These are phyloP conservation scores for Acrocera orbiculus DNA, from an alignment of 2,888 invertebrate species.

Conservation along the genomic window DNA sequence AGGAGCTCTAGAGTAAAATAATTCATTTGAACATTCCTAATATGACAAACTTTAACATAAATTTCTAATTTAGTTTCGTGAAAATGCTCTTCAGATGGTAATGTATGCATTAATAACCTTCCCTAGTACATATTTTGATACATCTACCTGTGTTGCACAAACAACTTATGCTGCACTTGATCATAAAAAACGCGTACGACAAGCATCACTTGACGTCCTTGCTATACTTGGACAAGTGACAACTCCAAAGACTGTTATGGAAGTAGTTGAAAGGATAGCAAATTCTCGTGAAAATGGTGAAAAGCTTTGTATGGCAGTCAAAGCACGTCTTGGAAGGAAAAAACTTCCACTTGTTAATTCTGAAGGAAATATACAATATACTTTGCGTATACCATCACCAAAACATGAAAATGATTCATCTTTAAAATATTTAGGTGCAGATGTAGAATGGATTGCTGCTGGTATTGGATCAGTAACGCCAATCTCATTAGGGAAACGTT, in stretches of 20 bases:
- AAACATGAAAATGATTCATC: slow-evolving; percentile 15
- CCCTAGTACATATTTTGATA: slow-evolving; percentile 57
- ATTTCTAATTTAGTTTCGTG: slow-evolving; percentile 36
- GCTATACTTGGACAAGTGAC: slow-evolving; percentile 60
- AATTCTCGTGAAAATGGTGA: slow-evolving; percentile 35
- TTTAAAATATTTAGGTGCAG: slow-evolving; percentile 37
- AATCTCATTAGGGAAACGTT: slow-evolving; percentile 30
- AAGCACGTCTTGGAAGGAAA: slow-evolving; percentile 53
- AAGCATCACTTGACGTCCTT: slow-evolving; percentile 59
- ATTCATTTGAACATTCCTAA: background rate
- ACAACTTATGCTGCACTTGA: slow-evolving; percentile 31
- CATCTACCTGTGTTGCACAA: slow-evolving; percentile 30
- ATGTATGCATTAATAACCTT: slow-evolving; percentile 62
- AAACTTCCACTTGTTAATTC: slow-evolving; percentile 51
- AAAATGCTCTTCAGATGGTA: slow-evolving; percentile 56
- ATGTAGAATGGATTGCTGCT: slow-evolving; percentile 58
- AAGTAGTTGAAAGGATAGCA: slow-evolving; percentile 41
- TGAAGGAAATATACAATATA: slow-evolving; percentile 59
- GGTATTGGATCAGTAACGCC: slow-evolving; percentile 43
- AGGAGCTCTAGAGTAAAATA: slow-evolving; percentile 32
- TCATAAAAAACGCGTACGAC: slow-evolving; percentile 56
- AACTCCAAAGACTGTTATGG: slow-evolving; percentile 42
- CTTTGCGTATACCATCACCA: slow-evolving; percentile 40
- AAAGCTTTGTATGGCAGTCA: slow-evolving; percentile 48
- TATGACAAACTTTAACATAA: background rate